Evolutionary conservation across 2,888 invertebrate genomes (phyloP).

Genomic region (Athalia cordata): DNA sequence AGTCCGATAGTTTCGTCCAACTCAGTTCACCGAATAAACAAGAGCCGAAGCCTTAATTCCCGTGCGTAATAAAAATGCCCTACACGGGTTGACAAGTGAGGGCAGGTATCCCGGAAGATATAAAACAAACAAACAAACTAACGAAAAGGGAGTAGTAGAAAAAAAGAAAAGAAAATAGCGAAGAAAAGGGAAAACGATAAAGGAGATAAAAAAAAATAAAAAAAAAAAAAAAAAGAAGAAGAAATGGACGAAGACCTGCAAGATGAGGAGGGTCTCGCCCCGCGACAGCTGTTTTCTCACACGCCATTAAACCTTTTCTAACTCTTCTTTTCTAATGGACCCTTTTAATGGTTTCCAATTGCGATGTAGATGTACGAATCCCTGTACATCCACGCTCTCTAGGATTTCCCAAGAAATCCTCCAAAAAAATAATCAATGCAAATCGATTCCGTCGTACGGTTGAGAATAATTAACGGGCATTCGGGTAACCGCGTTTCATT

Average conservation of each 20-base stretch:
- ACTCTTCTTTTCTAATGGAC: slow-evolving; percentile 41
- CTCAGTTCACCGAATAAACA: slow-evolving; percentile 41
- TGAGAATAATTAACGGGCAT: no score
- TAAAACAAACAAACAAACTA: not conserved
- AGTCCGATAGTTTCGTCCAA: slow-evolving; percentile 21
- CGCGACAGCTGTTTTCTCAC: slow-evolving; percentile 44
- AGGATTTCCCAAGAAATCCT: not conserved
- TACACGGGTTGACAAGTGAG: slow-evolving; percentile 38
- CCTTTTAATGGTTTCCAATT: slow-evolving; percentile 45
- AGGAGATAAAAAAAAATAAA: slow-evolving; percentile 6
- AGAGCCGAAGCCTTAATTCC: slow-evolving; percentile 37
- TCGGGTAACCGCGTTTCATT: no score
- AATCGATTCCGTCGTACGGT: no score
- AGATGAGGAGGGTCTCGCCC: slow-evolving; percentile 35
- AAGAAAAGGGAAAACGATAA: slow-evolving; percentile 33
- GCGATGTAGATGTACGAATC: slow-evolving; percentile 17
- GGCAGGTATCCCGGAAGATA: slow-evolving; percentile 25
- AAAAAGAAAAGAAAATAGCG: slow-evolving; percentile 1
- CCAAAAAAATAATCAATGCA: not conserved
- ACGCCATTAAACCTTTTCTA: slow-evolving; percentile 46
- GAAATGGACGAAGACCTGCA: slow-evolving; percentile 2
- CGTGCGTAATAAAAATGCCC: slow-evolving; percentile 35
- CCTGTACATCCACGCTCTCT: not conserved
- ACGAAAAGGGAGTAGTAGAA: slow-evolving; percentile 41
- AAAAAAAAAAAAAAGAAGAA: not conserved